phyloP scores from a whole-genome alignment of 2,797 vertebrate species.

The Okamejei kenojei region DNA sequence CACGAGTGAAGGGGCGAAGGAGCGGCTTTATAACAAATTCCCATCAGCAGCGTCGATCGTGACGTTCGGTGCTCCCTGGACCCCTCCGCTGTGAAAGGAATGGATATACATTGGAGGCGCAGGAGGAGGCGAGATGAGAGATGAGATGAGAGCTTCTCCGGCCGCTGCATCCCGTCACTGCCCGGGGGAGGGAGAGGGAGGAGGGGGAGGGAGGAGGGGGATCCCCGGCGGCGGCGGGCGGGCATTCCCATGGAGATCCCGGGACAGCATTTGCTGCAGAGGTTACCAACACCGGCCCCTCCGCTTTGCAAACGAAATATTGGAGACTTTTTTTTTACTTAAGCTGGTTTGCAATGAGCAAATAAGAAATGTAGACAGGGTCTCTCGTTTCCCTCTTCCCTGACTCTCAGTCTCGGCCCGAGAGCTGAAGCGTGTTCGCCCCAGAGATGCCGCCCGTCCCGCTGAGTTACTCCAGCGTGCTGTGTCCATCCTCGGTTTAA shows the following conservation, averaged over 20 bases:
- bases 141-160: background rate
- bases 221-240: constrained; percentile 7
- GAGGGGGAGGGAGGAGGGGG: background rate
- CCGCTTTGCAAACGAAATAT: background rate
- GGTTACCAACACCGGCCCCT: background rate
- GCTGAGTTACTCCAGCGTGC: no score
- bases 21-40: background rate
- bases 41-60: background rate
- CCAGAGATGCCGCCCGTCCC: no score
- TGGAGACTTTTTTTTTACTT: background rate
- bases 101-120: background rate
- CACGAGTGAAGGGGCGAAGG: background rate
- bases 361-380: background rate
- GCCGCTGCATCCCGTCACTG: background rate
- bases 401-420: no score
- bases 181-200: background rate
- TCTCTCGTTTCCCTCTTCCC: no score
- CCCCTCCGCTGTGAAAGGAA: background rate
- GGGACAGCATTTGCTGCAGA: background rate
- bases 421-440: no score
- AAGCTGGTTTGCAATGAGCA: background rate
- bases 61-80: background rate
- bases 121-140: background rate
- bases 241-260: background rate
- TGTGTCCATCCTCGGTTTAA: no score